Evolutionary conservation across 2,888 invertebrate species (phyloP).

Genomic region (Sycophila texana): DNA sequence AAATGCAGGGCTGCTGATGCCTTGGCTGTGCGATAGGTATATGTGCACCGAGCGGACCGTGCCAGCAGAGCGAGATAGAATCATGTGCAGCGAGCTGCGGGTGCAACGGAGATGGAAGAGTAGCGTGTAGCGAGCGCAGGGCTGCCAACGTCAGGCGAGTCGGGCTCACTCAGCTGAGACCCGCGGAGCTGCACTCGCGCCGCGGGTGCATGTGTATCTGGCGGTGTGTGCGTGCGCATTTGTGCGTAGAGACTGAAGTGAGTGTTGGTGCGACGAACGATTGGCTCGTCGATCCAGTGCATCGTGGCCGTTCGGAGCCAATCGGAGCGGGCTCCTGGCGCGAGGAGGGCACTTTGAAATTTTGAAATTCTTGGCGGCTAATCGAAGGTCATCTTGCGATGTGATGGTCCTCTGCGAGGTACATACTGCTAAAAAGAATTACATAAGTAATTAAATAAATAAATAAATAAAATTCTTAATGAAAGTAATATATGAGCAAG

Average conservation of each 20-base stretch:
- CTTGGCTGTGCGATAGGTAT: background rate
- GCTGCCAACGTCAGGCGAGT: background rate
- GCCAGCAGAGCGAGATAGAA: background rate
- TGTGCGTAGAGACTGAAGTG: background rate
- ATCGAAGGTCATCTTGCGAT: too few species aligned
- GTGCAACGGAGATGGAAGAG: background rate
- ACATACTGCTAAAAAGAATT: too few species aligned
- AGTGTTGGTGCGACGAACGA: background rate
- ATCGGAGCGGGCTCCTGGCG: too few species aligned
- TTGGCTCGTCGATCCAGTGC: background rate
- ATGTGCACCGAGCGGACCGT: background rate
- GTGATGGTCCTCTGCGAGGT: too few species aligned
- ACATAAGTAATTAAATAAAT: too few species aligned
- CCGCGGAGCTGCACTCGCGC: background rate
- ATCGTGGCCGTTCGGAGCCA: too few species aligned
- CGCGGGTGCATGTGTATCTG: background rate
- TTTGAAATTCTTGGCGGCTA: too few species aligned
- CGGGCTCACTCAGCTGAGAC: slow-evolving; percentile 1
- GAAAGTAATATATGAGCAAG: too few species aligned
- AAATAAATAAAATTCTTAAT: too few species aligned
- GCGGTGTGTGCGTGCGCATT: background rate
- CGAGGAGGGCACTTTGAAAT: too few species aligned
- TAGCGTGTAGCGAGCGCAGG: background rate
- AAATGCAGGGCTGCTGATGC: background rate
- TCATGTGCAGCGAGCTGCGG: background rate